Evolutionary conservation across 1,140 invertebrate species (phyloP).

Genomic region (Pseudomyrmex gracilis): DNA sequence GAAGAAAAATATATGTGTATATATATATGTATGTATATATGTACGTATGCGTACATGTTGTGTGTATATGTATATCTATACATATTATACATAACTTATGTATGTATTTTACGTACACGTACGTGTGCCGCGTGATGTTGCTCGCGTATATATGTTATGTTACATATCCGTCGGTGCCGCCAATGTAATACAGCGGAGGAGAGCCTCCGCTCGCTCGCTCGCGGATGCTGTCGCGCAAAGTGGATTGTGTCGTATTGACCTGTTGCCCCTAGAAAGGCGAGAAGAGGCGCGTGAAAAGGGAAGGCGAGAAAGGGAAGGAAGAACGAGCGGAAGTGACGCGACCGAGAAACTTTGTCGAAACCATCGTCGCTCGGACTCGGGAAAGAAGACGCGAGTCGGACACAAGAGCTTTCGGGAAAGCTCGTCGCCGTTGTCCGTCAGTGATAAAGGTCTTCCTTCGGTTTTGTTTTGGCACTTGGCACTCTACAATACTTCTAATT

Average conservation of each 20-base stretch:
- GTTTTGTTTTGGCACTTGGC: conserved; percentile 67
- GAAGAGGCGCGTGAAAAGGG: conserved; percentile 22
- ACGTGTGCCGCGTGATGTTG: conserved; percentile 28
- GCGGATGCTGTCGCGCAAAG: conserved; percentile 35
- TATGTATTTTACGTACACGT: conserved; percentile 32
- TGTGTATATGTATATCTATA: conserved; percentile 21
- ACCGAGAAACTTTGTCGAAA: background rate
- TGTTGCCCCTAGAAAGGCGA: conserved; percentile 55
- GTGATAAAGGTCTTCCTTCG: conserved; percentile 12
- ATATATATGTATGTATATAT: conserved; percentile 63
- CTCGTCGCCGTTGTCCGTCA: background rate
- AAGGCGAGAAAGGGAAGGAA: conserved; percentile 43
- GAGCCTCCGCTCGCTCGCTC: background rate
- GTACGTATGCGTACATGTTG: background rate
- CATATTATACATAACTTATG: conserved; percentile 16
- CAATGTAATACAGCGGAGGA: background rate
- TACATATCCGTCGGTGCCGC: background rate
- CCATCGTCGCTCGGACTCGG: background rate
- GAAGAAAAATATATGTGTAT: conserved; percentile 78
- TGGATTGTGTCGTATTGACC: conserved; percentile 43
- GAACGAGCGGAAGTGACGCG: background rate
- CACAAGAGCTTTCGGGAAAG: conserved; percentile 1
- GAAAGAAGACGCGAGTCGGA: conserved; percentile 16
- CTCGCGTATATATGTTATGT: conserved; percentile 15
- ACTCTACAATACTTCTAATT: background rate